Evolutionary conservation across 1,140 invertebrate genomes (phyloP), one percentile per base, ranked within the genome.

Genomic region (Bombus vancouverensis): DNA sequence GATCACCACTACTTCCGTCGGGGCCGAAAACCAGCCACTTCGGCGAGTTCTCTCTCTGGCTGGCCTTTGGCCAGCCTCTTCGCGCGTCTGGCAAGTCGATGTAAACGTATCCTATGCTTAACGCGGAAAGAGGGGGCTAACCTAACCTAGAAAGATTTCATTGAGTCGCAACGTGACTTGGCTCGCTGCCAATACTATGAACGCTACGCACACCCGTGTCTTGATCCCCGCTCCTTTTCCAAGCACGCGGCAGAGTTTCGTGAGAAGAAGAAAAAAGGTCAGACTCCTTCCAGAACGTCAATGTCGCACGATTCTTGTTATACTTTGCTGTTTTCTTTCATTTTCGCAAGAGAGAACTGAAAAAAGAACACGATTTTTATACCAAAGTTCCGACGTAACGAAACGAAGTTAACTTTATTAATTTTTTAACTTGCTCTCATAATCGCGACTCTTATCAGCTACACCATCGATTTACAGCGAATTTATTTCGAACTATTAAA

Each of bases 101-200:
- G 93, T 92, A 91, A 94, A 93, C 92, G 91, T 92, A 93, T 93
- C 91, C 93, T 92, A 93, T 89, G 90, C 87, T 94, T 92, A 92
- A 92, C 91, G 83, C 90, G 89, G 91, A 92, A 92, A 92, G 92
- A 93, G 93, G 90, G 88, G 91, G 82, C 86, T 92, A 93, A 93
- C 87, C 90, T 94, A 95, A 94, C 94, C 93, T 81, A 95, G 92
- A 94, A 95, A 95, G 93, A 95, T 94, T 95, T 94, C 94, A 95
- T 95, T 95, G 94, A 95, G 94, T 90, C 87, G 85, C 92, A 90
- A 92, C 91, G 89, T 92, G 91, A 91, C 88, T 93, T 94, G 94
- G 94, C 94, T 70, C 80, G 32, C 34, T 85, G 93, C 94, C 94
- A 95, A 92, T 94, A 95, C 92, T 95, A 94, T 92, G 91, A 89